Percentiles rank a stretch among this genome's conserved stretches.
phyloP scores from a whole-genome alignment of 2,113 vertebrate genomes.

The Psilopsiagon aymara region DNA sequence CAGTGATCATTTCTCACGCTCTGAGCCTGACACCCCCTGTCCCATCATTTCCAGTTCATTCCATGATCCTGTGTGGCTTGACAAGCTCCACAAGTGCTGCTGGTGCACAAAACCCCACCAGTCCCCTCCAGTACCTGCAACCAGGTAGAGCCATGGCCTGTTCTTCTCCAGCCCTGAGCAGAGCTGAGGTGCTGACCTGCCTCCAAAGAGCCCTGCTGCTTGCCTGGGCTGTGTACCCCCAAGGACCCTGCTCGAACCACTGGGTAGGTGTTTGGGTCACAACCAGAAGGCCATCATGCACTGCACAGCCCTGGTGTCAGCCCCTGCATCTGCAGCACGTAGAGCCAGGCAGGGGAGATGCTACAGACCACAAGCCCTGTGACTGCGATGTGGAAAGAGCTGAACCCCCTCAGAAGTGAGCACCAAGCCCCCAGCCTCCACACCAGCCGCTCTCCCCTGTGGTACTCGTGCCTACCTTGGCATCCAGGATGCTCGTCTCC shows the following conservation, averaged over 20 bases:
- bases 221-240: neutral
- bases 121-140: neutral
- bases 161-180: neutral
- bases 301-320: neutral
- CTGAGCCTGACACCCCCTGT: neutral
- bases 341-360: neutral
- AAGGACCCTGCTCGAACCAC: neutral
- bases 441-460: rapidly evolving
- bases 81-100: neutral
- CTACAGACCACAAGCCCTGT: rapidly evolving
- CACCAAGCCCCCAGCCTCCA: neutral
- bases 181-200: neutral
- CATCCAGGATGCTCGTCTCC: conserved; percentile 93
- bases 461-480: conserved; percentile 80
- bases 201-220: neutral
- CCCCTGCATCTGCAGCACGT: neutral
- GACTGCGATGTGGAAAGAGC: rapidly evolving
- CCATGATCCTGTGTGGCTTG: neutral
- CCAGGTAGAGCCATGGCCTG: neutral
- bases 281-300: neutral
- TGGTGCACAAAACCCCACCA: neutral
- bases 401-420: neutral
- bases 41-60: neutral
- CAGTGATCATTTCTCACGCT: neutral
- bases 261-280: neutral